A percentile compares a stretch with the other conserved stretches of the same genome.
Conservation (phyloP, 2,797 vertebrate genomes). For the Prunella strophiata region DNA sequence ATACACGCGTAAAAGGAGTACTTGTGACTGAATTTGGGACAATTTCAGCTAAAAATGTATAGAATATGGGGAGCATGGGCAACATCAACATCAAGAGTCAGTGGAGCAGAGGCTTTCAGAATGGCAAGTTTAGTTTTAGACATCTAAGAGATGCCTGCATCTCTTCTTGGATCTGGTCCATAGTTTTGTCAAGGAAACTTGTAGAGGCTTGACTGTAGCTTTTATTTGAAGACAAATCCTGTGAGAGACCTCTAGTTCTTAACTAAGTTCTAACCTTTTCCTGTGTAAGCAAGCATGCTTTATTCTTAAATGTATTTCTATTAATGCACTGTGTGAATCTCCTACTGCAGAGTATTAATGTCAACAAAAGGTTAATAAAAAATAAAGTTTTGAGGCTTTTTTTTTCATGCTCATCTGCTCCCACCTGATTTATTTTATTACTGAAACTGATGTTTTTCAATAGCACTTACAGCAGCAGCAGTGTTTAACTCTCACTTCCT, state of each 20-base stretch:
- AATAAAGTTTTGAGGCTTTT: not conserved
- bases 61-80: not conserved
- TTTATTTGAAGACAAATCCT: slow-evolving; percentile 49
- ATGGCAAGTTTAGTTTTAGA: not conserved
- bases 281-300: slow-evolving; percentile 8
- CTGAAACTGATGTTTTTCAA: slow-evolving; percentile 28
- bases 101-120: not conserved
- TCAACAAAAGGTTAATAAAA: slow-evolving; percentile 68
- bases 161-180: not conserved
- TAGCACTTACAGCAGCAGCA: not conserved
- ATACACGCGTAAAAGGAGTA: not conserved
- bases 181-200: not conserved
- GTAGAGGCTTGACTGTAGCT: not conserved
- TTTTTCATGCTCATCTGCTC: not conserved
- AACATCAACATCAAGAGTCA: not conserved
- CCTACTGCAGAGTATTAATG: slow-evolving; percentile 42
- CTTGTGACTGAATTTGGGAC: not conserved
- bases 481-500: slow-evolving; percentile 35
- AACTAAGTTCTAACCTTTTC: slow-evolving; percentile 51
- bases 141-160: not conserved
- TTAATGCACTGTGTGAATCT: slow-evolving; percentile 7
- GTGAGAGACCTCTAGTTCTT: not conserved
- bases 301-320: slow-evolving; percentile 19
- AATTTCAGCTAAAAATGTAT: not conserved
- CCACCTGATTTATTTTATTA: slow-evolving; percentile 43